Evolutionary conservation across 2,797 vertebrate species (phyloP), one percentile per base, ranked within the genome.

Genomic region (Melanotaenia parkinsoni): DNA sequence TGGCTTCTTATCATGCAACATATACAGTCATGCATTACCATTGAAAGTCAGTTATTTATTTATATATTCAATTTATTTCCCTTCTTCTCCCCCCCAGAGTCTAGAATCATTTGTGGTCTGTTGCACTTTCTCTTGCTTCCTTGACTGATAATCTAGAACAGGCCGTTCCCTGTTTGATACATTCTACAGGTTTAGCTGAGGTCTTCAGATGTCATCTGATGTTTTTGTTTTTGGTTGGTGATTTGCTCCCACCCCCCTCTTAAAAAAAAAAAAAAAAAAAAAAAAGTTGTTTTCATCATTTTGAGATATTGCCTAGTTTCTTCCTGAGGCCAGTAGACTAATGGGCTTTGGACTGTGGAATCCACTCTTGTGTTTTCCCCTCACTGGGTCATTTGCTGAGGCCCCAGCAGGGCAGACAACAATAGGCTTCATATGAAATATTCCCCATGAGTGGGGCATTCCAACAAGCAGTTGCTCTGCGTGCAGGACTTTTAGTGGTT

Each of bases 341-440:
- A 91, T 87, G 77, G 88, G 74, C 81, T 89, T 90, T 85, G 74
- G 77, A 83, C 84, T 80, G 43, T 70, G 77, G 85, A 88, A 89
- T 91, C 79, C 67, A 81, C 77, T 81, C 62, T 24, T 67, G 80
- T 85, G 83, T 84, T 85, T 83, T 74, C 75, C 78, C 76, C 70
- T 77, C 83, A 78, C 84, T 83, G 85, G 82, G 78, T 72, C 77
- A 76, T 90, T 90, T 85, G 62, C 74, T 67, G 88, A 82, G 88
- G 88, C 88, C 89, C 72, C 84, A 74, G 73, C 83, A 85, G 81
- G 79, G 73, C 71, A 70, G 85, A 87, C 83, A 89, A 93, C 85
- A 91, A 90, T 87, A 82, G 84, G 63, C 71, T 90, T 82, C 76
- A 74, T 90, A 80, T 91, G 81, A 92, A 91, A 91, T 83, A 86